Conservation (phyloP, 2,888 invertebrate genomes). For the Lutraria lutraria region DNA sequence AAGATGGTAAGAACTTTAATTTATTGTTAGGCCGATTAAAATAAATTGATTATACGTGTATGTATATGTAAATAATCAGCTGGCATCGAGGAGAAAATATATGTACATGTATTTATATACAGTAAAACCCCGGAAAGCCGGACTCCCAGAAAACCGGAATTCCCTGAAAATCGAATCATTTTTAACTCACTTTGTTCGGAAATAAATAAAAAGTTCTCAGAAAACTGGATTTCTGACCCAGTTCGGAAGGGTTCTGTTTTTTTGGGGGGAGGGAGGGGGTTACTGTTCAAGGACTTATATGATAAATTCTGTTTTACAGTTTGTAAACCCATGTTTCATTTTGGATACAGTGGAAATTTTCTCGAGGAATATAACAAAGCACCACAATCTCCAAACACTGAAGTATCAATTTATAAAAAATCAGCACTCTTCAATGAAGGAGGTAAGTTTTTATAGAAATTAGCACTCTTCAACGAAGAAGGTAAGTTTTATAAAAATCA, state of each 20-base stretch:
- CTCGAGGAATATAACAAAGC: constrained; percentile 73
- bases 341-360: constrained; percentile 73
- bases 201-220: too few relatives aligned
- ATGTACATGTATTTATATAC: too few relatives aligned
- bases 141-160: too few relatives aligned
- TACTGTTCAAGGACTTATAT: too few relatives aligned
- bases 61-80: background rate
- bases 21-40: too few relatives aligned
- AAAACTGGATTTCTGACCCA: too few relatives aligned
- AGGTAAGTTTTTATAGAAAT: constrained; percentile 63
- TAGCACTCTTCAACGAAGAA: constrained; percentile 72
- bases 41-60: background rate
- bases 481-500: constrained; percentile 69
- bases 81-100: background rate
- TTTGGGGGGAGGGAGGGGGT: too few relatives aligned
- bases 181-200: too few relatives aligned
- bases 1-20: constrained; percentile 36
- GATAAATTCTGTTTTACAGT: constrained; percentile 49
- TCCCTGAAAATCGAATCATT: too few relatives aligned
- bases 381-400: constrained; percentile 70
- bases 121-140: too few relatives aligned
- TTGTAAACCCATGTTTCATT: constrained; percentile 75
- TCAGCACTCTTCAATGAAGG: constrained; percentile 73
- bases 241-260: too few relatives aligned
- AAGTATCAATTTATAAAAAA: constrained; percentile 70